Percentiles rank a stretch among this genome's conserved stretches.
phyloP scores from a whole-genome alignment of 1,140 invertebrate species.

The Marisa cornuarietis region DNA sequence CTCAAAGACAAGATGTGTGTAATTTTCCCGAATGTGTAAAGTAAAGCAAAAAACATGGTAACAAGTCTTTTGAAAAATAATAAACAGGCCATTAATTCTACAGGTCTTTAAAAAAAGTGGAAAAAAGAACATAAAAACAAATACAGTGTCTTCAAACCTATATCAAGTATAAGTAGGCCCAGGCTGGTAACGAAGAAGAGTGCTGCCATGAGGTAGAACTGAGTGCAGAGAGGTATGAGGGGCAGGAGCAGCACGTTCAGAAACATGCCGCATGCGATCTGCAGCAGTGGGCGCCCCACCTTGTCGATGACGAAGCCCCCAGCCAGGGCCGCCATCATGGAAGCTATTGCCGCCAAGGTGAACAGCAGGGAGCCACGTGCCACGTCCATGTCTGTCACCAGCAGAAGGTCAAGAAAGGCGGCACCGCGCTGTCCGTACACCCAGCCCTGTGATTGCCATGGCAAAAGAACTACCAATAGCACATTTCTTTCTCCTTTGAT shows the following conservation, averaged over 20 bases:
- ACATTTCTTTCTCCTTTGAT: too few relatives aligned
- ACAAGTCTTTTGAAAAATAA: too few relatives aligned
- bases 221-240: neutral
- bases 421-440: slow-evolving; percentile 27
- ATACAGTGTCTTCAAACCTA: neutral
- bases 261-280: slow-evolving; percentile 5
- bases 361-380: slow-evolving; percentile 25
- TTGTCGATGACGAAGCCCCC: slow-evolving; percentile 23
- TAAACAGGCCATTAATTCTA: too few relatives aligned
- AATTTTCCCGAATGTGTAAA: too few relatives aligned
- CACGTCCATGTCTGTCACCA: slow-evolving; percentile 26
- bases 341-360: slow-evolving; percentile 21
- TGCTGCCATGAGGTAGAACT: neutral
- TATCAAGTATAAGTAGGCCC: slow-evolving; percentile 8
- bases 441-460: slow-evolving; percentile 16
- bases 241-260: neutral
- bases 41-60: too few relatives aligned
- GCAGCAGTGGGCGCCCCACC: slow-evolving; percentile 8
- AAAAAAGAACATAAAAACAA: too few relatives aligned
- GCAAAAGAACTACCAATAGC: too few relatives aligned
- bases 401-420: slow-evolving; percentile 26
- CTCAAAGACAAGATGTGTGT: too few relatives aligned
- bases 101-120: too few relatives aligned
- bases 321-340: slow-evolving; percentile 19
- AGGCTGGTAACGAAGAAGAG: slow-evolving; percentile 10